Percentiles rank a stretch among this genome's conserved stretches.
These are phyloP conservation scores for Leptopilina drosophilae DNA, from an alignment of 2,888 invertebrate genomes.

Conservation along the genomic window DNA sequence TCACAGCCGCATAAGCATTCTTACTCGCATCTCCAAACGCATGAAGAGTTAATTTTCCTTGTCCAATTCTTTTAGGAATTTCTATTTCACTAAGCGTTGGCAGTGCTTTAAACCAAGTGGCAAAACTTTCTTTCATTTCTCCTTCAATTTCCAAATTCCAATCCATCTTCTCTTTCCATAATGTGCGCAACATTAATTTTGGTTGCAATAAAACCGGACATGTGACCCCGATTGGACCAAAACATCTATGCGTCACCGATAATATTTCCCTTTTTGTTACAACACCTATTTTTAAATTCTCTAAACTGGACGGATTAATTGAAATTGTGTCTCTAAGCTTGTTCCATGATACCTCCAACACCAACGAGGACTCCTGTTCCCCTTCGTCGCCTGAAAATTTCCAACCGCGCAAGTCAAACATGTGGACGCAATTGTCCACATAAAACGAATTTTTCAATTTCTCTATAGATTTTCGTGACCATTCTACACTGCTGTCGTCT, in stretches of 20 bases:
- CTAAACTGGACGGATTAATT: too few relatives aligned
- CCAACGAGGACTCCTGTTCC: too few relatives aligned
- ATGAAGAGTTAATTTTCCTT: conserved; percentile 52
- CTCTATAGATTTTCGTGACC: conserved; percentile 30
- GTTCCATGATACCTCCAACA: too few relatives aligned
- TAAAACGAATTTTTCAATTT: too few relatives aligned
- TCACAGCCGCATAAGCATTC: conserved; percentile 52
- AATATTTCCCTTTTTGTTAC: too few relatives aligned
- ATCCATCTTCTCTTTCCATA: conserved; percentile 44
- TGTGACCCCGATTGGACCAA: conserved; percentile 52
- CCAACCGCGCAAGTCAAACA: too few relatives aligned
- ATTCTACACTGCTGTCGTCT: neutral
- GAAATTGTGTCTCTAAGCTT: too few relatives aligned
- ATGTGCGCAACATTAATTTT: neutral
- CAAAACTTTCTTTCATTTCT: conserved; percentile 20
- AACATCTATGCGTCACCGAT: too few relatives aligned
- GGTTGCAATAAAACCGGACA: neutral
- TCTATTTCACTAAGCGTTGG: neutral
- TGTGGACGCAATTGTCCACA: too few relatives aligned
- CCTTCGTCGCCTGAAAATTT: too few relatives aligned
- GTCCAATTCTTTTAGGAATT: neutral
- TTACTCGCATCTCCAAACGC: conserved; percentile 40
- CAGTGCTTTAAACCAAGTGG: neutral
- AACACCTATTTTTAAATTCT: too few relatives aligned
- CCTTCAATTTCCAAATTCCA: conserved; percentile 51